Conservation (phyloP, 2,797 vertebrate genomes). For the Kryptopterus vitreolus region DNA sequence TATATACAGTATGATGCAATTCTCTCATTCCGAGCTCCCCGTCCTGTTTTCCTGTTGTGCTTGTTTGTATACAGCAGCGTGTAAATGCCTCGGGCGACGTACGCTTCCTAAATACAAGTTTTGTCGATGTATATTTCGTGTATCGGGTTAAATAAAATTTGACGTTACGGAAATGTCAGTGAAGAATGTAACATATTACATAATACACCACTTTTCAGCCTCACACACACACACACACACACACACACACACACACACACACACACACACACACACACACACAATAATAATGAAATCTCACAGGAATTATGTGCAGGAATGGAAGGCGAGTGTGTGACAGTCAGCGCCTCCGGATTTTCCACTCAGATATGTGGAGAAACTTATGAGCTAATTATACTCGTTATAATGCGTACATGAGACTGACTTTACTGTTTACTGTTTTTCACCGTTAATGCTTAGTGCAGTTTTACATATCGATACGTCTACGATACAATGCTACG, state of each 20-base stretch:
- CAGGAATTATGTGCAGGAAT: neutral
- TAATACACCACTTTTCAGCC: neutral
- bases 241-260: too few species aligned
- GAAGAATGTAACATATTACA: neutral
- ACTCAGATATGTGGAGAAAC: neutral
- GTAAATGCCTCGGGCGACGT: too few species aligned
- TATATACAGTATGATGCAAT: neutral
- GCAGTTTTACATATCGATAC: too few species aligned
- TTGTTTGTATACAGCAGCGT: neutral
- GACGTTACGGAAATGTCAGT: neutral
- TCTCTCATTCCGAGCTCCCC: neutral
- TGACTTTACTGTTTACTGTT: neutral
- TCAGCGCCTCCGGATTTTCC: neutral
- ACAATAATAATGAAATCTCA: neutral
- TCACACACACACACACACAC: too few species aligned
- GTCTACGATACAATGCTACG: too few species aligned
- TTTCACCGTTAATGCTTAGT: too few species aligned
- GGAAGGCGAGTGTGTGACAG: neutral
- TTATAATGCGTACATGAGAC: too few species aligned
- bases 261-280: too few species aligned
- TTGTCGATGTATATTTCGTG: neutral
- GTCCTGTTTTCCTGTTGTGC: neutral
- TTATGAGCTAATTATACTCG: neutral
- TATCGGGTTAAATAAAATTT: neutral
- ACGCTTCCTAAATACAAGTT: neutral